A percentile compares a stretch with the other conserved stretches of the same genome.
Evolutionary conservation across 2,888 invertebrate genomes (phyloP).

Genomic region (Bombylius discolor): DNA sequence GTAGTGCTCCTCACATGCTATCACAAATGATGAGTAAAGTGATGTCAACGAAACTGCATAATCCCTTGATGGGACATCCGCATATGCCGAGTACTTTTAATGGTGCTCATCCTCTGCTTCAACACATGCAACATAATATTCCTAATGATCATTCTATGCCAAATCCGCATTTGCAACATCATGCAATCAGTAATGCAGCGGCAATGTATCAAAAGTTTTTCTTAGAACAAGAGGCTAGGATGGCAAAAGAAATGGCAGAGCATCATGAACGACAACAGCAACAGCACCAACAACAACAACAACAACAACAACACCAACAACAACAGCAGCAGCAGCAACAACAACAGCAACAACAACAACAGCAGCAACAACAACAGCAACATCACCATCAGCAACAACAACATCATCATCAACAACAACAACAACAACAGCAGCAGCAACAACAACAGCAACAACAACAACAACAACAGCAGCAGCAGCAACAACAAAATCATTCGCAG

Average conservation of each 20-base stretch:
- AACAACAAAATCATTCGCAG: constrained; percentile 25
- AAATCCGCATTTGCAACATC: constrained; percentile 41
- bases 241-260: constrained; percentile 51
- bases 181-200: constrained; percentile 47
- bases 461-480: constrained; percentile 40
- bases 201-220: constrained; percentile 71
- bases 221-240: constrained; percentile 64
- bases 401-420: constrained; percentile 42
- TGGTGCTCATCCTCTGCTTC: constrained; percentile 43
- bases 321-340: constrained; percentile 42
- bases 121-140: constrained; percentile 38
- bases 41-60: constrained; percentile 50
- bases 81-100: constrained; percentile 48
- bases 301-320: constrained; percentile 41
- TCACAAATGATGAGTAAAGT: constrained; percentile 54
- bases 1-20: constrained; percentile 41
- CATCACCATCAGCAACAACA: constrained; percentile 37
- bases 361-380: constrained; percentile 38
- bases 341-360: constrained; percentile 42
- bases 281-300: constrained; percentile 35
- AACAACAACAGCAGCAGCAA: constrained; percentile 38
- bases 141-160: constrained; percentile 25
- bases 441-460: constrained; percentile 40
- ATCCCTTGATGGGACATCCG: constrained; percentile 38
- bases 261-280: constrained; percentile 44